Evolutionary conservation across 2,888 invertebrate species (phyloP), one percentile per base, ranked within the genome.

Genomic region (Drosophila algonquin): DNA sequence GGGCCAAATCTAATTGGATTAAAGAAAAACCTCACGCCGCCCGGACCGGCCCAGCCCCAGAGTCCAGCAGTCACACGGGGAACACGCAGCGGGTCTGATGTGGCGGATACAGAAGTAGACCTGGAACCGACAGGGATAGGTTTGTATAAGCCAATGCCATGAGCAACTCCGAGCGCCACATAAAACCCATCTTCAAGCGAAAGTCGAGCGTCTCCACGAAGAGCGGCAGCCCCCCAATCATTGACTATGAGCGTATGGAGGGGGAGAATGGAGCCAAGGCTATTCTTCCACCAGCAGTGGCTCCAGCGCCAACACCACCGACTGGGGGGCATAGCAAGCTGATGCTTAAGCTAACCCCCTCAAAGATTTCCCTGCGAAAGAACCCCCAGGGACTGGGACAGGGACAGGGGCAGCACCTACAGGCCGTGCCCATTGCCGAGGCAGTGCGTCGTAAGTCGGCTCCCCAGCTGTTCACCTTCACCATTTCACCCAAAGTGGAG

Each of bases 291-390:
- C 64, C 14, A 48, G 30, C 32, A n/a, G n/a, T 35, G 21, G 30
- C 60, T 8, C 27, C 16, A n/a, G 45, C 58, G 44, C 12, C 51
- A 18, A 18, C 56, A 0, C 21, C 68, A 48, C 10, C 46, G 3
- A 16, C 46, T 14, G 51, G 46, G 1, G 47, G 16, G 6, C 68
- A 54, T 18, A 73, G 56, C 24, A 81, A 79, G 64, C 77, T 83
- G 32, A 63, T 68, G 44, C 32, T n/a, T n/a, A n/a, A 79, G 45
- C 69, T 90, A 46, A 89, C 76, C 60, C 58, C 76, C 1, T 80
- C 87, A 16, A 83, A 91, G 78, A 90, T 91, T 32, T 73, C 77
- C 14, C 56, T 90, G 16, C 87, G 87, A 44, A 24, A 61, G n/a
- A n/a, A n/a, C 0, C 40, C n/a, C 9, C 7, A 18, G 27, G 27